Evolutionary conservation across 2,113 vertebrate species (phyloP).

Genomic region (Hippopotamus amphibius): DNA sequence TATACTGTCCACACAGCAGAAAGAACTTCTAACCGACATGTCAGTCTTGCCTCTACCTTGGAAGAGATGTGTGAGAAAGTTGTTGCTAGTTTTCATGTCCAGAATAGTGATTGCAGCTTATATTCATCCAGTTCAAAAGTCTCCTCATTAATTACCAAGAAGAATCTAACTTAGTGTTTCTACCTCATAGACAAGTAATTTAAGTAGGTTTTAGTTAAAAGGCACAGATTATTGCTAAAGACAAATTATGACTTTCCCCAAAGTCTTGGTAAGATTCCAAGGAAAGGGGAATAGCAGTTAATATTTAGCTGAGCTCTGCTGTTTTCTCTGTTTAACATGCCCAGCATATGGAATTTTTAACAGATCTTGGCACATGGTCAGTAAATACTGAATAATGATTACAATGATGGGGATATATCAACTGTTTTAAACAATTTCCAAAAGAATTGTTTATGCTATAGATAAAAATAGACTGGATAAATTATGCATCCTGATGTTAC

Average conservation of each 20-base stretch:
- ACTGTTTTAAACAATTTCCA: slow-evolving; percentile 47
- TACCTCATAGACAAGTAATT: slow-evolving; percentile 22
- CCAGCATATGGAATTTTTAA: neutral
- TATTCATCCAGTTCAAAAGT: neutral
- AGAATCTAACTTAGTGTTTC: neutral
- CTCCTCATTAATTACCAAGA: neutral
- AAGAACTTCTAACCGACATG: neutral
- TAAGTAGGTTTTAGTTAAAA: slow-evolving; percentile 48
- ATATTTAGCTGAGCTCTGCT: slow-evolving; percentile 56
- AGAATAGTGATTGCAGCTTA: neutral
- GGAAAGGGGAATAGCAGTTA: neutral
- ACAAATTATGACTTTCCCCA: slow-evolving; percentile 32
- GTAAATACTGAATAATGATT: slow-evolving; percentile 64
- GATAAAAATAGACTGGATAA: slow-evolving; percentile 40
- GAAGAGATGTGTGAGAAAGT: neutral
- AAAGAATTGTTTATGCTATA: slow-evolving; percentile 27
- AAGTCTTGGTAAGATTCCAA: slow-evolving; percentile 52
- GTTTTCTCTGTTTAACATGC: slow-evolving; percentile 59
- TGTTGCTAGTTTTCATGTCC: neutral
- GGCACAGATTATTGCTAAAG: neutral
- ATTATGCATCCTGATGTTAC: neutral
- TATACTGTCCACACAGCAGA: accelerated
- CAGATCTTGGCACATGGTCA: neutral
- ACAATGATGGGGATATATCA: neutral
- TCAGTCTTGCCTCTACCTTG: neutral